Conservation (phyloP, 2,113 vertebrate genomes). For the Triplophysa dalaica region DNA sequence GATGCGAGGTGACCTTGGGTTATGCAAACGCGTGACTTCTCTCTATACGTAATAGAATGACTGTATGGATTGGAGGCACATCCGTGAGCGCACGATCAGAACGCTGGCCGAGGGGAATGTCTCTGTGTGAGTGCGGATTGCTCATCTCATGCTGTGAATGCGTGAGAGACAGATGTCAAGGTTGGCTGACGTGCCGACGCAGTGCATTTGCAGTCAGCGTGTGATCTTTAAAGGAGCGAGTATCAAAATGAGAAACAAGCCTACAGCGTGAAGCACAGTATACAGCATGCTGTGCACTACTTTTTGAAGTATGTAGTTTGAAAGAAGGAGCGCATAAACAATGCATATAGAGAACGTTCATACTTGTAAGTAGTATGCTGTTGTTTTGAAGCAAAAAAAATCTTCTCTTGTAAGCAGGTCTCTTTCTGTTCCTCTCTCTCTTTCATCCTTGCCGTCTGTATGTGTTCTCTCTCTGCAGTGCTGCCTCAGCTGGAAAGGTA, state of each 20-base stretch:
- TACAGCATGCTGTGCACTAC: not conserved
- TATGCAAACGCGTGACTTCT: slow-evolving; percentile 32
- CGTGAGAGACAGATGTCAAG: slow-evolving; percentile 43
- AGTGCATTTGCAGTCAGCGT: not conserved
- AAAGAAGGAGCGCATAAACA: not conserved
- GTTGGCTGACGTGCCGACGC: slow-evolving; percentile 6
- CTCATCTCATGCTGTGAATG: slow-evolving; percentile 20
- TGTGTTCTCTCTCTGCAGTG: slow-evolving; percentile 14
- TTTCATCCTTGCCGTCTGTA: slow-evolving; percentile 19
- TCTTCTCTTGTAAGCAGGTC: not conserved
- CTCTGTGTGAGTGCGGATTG: not conserved
- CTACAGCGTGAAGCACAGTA: not conserved
- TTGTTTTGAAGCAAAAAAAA: too few relatives aligned
- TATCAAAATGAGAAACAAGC: not conserved
- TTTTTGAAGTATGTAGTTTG: not conserved
- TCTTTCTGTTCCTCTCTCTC: slow-evolving; percentile 28
- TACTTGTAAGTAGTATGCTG: too few relatives aligned
- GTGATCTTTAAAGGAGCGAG: not conserved
- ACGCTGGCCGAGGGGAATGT: slow-evolving; percentile 30
- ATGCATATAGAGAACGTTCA: not conserved
- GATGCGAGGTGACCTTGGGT: not conserved
- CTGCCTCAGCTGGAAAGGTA: slow-evolving; percentile 19
- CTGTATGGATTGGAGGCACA: slow-evolving; percentile 33
- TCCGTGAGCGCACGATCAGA: slow-evolving; percentile 28
- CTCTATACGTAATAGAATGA: slow-evolving; percentile 48